Conservation (phyloP, 2,113 vertebrate genomes). For the Benitochromis conjunctus region DNA sequence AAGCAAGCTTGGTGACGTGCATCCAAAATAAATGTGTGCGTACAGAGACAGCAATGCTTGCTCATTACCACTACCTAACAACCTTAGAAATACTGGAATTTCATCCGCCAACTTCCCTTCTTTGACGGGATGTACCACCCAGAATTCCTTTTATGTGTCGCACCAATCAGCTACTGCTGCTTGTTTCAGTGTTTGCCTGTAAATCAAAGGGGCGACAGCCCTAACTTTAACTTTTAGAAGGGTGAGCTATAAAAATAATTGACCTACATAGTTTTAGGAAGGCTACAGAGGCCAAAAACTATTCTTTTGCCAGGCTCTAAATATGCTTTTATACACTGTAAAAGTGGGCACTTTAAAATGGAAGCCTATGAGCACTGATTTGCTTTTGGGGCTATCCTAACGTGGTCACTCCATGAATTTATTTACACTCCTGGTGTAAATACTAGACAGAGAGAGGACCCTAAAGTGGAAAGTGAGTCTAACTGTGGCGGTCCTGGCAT, state of each 20-base stretch:
- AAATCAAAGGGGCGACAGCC: background rate
- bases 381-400: background rate
- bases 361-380: background rate
- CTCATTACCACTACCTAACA: background rate
- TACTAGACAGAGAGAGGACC: accelerated
- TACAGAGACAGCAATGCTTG: background rate
- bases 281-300: background rate
- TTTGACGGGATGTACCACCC: background rate
- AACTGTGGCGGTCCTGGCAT: background rate
- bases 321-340: background rate
- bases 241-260: background rate
- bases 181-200: background rate
- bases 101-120: accelerated
- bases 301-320: accelerated
- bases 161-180: background rate
- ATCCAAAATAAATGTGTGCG: background rate
- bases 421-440: background rate
- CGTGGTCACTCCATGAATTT: background rate
- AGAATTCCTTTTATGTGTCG: background rate
- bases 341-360: background rate
- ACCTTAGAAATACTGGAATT: background rate
- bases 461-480: background rate
- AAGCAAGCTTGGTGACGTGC: background rate
- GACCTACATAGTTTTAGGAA: accelerated
- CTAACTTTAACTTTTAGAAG: background rate